Evolutionary conservation across 2,113 vertebrate genomes (phyloP).

Genomic region (mouse (Mus musculus)): DNA sequence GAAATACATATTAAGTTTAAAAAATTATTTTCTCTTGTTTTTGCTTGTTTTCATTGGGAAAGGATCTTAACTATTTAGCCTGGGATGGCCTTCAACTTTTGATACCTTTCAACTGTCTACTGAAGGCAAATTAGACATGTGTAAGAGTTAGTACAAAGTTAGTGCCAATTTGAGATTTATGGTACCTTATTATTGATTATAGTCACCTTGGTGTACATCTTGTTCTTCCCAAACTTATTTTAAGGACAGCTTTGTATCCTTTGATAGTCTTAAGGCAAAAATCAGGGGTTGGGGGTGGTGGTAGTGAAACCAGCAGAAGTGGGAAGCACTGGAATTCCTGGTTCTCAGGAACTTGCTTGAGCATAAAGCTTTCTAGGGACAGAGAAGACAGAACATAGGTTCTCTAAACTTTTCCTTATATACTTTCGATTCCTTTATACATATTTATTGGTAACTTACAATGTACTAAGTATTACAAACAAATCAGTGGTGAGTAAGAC

Average conservation of each 20-base stretch:
- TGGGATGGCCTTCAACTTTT: neutral
- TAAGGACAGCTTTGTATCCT: too few relatives aligned
- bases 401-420: neutral
- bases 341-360: neutral
- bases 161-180: neutral
- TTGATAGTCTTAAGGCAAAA: neutral
- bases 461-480: neutral
- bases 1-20: neutral
- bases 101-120: neutral
- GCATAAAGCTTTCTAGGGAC: neutral
- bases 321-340: neutral
- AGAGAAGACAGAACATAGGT: neutral
- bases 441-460: neutral
- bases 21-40: neutral
- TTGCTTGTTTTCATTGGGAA: neutral
- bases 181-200: neutral
- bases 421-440: neutral
- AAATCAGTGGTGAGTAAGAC: neutral
- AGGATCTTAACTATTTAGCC: neutral
- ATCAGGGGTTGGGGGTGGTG: too few relatives aligned
- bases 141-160: neutral
- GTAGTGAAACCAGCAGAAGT: neutral
- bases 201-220: neutral
- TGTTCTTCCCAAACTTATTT: neutral
- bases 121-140: neutral